phyloP scores from a whole-genome alignment of 2,113 vertebrate species.

The Lagopus muta region DNA sequence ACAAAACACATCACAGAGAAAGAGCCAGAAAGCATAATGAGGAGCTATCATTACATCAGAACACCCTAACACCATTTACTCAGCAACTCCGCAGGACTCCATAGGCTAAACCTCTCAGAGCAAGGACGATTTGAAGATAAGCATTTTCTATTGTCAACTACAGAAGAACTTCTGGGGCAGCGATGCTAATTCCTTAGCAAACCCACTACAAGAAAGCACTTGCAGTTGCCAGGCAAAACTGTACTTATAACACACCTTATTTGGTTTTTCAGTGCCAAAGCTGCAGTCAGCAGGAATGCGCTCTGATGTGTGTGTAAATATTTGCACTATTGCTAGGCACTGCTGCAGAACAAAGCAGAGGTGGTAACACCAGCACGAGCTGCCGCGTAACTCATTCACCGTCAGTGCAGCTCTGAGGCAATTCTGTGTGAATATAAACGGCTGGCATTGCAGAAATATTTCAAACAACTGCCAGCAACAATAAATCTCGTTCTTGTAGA shows the following conservation, averaged over 20 bases:
- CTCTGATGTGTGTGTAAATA: slow-evolving; percentile 30
- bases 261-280: slow-evolving; percentile 38
- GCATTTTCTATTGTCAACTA: neutral
- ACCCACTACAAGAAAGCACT: slow-evolving; percentile 14
- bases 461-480: neutral
- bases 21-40: neutral
- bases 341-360: neutral
- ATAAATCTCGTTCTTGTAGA: neutral
- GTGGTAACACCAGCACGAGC: neutral
- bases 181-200: neutral
- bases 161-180: slow-evolving; percentile 12
- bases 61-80: neutral
- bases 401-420: neutral
- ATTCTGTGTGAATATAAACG: neutral
- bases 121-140: neutral
- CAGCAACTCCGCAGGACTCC: neutral
- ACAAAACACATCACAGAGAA: neutral
- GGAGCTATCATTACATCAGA: neutral
- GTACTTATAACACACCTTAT: slow-evolving; percentile 19
- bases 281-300: neutral
- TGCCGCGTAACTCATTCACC: neutral
- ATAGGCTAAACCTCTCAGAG: neutral
- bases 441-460: neutral
- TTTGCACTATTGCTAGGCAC: slow-evolving; percentile 65
- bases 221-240: slow-evolving; percentile 23